Evolutionary conservation across 2,113 vertebrate species (phyloP).

Genomic region (Takifugu bimaculatus): DNA sequence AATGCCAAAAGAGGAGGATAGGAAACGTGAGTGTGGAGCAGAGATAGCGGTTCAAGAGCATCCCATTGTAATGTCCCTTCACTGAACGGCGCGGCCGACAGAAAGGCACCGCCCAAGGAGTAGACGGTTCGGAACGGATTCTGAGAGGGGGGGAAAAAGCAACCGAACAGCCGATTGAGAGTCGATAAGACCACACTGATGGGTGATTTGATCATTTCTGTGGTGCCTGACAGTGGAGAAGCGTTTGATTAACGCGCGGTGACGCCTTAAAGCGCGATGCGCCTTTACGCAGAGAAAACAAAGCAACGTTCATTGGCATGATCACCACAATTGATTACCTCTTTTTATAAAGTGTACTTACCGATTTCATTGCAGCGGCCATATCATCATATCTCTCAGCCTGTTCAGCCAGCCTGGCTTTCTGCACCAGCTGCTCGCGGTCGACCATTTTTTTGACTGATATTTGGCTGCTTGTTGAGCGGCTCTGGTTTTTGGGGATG

Average conservation of each 20-base stretch:
- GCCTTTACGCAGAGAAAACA: slow-evolving; percentile 2
- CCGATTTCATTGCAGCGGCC: slow-evolving; percentile 98
- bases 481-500: slow-evolving; percentile 40
- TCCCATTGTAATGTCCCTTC: slow-evolving; percentile 41
- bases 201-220: neutral
- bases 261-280: neutral
- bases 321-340: neutral
- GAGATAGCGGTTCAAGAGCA: slow-evolving; percentile 24
- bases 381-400: slow-evolving; percentile 97
- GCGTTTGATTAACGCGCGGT: neutral
- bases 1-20: slow-evolving; percentile 9
- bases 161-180: neutral
- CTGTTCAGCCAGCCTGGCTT: slow-evolving; percentile 98
- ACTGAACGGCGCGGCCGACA: slow-evolving; percentile 33
- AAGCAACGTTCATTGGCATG: neutral
- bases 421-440: slow-evolving; percentile 98
- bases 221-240: neutral
- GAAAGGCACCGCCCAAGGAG: slow-evolving; percentile 78
- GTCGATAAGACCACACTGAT: slow-evolving; percentile 8
- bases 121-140: slow-evolving; percentile 34
- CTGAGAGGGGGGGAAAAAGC: neutral
- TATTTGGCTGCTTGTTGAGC: slow-evolving; percentile 40
- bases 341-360: slow-evolving; percentile 72
- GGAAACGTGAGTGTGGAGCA: neutral
- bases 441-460: slow-evolving; percentile 83